Base-by-base conservation (phyloP, 1,140 invertebrate species). In the Tetragnatha versicolor region DNA sequence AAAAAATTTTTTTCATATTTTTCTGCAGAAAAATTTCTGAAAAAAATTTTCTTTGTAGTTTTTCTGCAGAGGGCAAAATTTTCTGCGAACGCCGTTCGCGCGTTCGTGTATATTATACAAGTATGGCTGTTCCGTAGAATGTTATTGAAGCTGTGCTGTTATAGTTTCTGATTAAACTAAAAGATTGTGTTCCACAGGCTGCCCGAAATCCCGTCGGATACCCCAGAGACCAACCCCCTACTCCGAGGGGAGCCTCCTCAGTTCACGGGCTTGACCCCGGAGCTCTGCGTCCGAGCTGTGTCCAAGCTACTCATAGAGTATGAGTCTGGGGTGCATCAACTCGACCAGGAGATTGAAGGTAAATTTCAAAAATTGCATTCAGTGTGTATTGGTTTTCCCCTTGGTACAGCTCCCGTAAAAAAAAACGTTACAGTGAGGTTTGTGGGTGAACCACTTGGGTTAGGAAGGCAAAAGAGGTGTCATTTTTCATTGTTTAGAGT, bases 141-240 rank as follows among this genome's bases (percentile, higher is more conserved):
- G n/a, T n/a, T n/a, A n/a, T n/a, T n/a, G n/a, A n/a, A n/a, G n/a
- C n/a, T 20, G 6, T 53, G 6, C 1, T 20, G 14, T 25, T 53
- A n/a, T 53, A 2, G 7, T n/a, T 53, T 25, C 7, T 20, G 14
- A n/a, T 53, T n/a, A 2, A 9, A 20, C 6, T n/a, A 12, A 5
- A 2, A 47, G 14, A 42, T 66, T 17, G 27, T 66, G 22, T 17
- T 25, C 29, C 84, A 42, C 84, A 97, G 95, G 81, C 89, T 97
- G 72, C 95, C 95, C 51, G 94, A 97, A 89, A 92, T 96, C 58
- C 94, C 94, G 6, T 91, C 93, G 84, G 93, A 96, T 83, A 87
- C 89, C 82, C 88, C 89, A 49, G 89, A 91, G 39, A 91, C 90
- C 82, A 93, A 93, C 87, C 88, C 90, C 25, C 84, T 96, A n/a